Conservation (phyloP, 2,113 vertebrate species). For the Etheostoma spectabile region DNA sequence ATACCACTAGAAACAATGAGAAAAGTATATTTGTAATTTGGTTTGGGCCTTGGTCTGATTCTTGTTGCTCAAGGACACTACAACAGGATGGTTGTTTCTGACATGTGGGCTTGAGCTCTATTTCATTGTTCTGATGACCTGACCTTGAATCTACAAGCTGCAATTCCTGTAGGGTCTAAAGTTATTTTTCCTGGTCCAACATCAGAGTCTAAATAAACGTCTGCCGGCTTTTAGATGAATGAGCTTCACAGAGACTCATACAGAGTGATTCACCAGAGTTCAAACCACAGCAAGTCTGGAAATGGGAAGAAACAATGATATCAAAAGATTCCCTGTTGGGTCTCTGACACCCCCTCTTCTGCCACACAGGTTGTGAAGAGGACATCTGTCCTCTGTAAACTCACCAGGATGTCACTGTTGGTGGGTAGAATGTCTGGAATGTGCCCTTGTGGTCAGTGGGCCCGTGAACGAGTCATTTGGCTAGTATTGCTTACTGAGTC, state of each 20-base stretch:
- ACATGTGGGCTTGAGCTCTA: slow-evolving; percentile 27
- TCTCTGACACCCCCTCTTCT: slow-evolving; percentile 30
- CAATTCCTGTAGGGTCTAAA: slow-evolving; percentile 29
- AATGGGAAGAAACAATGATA: slow-evolving; percentile 55
- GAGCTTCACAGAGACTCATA: slow-evolving; percentile 50
- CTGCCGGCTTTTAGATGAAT: slow-evolving; percentile 43
- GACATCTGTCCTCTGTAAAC: slow-evolving; percentile 71
- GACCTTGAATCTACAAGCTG: slow-evolving; percentile 56
- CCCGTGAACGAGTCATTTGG: slow-evolving; percentile 41
- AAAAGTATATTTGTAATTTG: slow-evolving; percentile 1
- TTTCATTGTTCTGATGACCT: slow-evolving; percentile 48
- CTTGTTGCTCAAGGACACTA: slow-evolving; percentile 26
- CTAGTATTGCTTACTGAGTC: slow-evolving; percentile 44
- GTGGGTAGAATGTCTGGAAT: slow-evolving; percentile 71
- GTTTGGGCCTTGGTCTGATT: background rate
- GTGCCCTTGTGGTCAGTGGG: slow-evolving; percentile 61
- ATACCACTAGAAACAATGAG: background rate
- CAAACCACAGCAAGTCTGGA: slow-evolving; percentile 61
- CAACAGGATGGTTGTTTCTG: slow-evolving; percentile 10
- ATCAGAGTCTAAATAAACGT: slow-evolving; percentile 67
- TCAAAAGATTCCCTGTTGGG: slow-evolving; percentile 42
- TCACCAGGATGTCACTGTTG: slow-evolving; percentile 58
- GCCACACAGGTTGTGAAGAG: slow-evolving; percentile 65
- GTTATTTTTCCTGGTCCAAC: slow-evolving; percentile 52
- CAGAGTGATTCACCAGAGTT: slow-evolving; percentile 65